Conservation (phyloP, 2,888 invertebrate species). For the Nephrocerus scutellatus region DNA sequence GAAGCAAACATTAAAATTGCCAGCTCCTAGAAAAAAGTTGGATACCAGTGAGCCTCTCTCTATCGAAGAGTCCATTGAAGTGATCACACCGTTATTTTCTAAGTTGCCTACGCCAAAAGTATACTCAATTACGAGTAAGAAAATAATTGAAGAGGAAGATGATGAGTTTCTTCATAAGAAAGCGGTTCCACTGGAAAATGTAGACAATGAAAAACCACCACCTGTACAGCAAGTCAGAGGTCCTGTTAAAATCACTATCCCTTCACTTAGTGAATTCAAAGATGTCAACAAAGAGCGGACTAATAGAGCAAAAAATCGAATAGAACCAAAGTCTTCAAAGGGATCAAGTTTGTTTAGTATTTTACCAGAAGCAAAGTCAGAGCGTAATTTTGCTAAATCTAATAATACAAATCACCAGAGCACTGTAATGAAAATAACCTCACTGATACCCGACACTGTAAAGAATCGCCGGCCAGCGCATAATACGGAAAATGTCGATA, state of each 20-base stretch:
- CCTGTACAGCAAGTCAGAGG: slow-evolving; percentile 34
- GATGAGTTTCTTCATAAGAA: slow-evolving; percentile 60
- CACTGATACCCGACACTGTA: slow-evolving; percentile 47
- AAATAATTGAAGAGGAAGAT: slow-evolving; percentile 50
- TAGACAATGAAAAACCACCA: slow-evolving; percentile 32
- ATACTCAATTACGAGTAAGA: not conserved
- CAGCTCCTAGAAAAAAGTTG: slow-evolving; percentile 31
- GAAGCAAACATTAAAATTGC: slow-evolving; percentile 25
- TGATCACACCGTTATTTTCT: slow-evolving; percentile 30
- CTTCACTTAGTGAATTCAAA: slow-evolving; percentile 55
- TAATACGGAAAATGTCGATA: slow-evolving; percentile 39
- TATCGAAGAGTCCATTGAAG: slow-evolving; percentile 13
- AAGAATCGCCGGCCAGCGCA: slow-evolving; percentile 40
- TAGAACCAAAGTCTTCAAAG: slow-evolving; percentile 8
- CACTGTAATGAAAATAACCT: not conserved
- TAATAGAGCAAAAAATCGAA: slow-evolving; percentile 24
- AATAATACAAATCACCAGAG: not conserved
- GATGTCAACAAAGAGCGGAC: slow-evolving; percentile 36
- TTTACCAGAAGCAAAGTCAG: slow-evolving; percentile 58
- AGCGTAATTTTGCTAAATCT: slow-evolving; percentile 32
- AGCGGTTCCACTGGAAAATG: slow-evolving; percentile 36
- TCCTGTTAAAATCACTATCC: slow-evolving; percentile 60
- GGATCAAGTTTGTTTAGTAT: slow-evolving; percentile 57
- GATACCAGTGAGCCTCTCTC: not conserved
- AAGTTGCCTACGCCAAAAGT: slow-evolving; percentile 40